These are phyloP conservation scores for Onychorhynchus coronatus DNA, from an alignment of 2,113 vertebrate genomes.

Conservation along the genomic window DNA sequence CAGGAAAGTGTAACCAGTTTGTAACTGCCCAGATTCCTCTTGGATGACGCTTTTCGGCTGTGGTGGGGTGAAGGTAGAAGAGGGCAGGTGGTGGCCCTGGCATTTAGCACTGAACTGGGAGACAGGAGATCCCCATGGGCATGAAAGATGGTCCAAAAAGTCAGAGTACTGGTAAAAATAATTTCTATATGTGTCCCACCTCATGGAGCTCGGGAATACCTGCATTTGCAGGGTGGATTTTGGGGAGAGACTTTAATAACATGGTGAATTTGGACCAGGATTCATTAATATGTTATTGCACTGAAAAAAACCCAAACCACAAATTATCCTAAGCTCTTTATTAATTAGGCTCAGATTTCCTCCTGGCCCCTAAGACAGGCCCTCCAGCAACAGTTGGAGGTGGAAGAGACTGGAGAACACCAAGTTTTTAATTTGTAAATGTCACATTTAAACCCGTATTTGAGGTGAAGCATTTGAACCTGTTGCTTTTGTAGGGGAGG, in stretches of 20 bases:
- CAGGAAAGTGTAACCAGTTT: neutral
- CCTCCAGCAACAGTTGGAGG: neutral
- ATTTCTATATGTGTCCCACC: neutral
- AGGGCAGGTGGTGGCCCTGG: rapidly evolving
- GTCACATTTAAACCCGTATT: rapidly evolving
- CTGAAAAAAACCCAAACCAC: no score
- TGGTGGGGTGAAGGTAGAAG: neutral
- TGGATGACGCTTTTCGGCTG: neutral
- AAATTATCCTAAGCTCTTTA: neutral
- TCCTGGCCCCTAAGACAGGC: neutral
- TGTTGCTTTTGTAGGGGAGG: neutral
- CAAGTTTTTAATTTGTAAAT: neutral
- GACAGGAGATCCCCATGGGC: neutral
- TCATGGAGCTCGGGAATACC: rapidly evolving
- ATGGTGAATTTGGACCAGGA: neutral
- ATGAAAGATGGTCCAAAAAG: neutral
- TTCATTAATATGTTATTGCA: neutral
- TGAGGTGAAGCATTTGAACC: neutral
- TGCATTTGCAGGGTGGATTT: neutral
- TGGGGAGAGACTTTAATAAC: neutral
- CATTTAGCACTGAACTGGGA: rapidly evolving
- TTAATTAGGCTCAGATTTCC: neutral
- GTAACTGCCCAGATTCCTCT: neutral
- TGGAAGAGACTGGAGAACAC: neutral
- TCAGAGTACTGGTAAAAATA: neutral